These are phyloP conservation scores for Clarias macrocephalus DNA, from an alignment of 2,113 vertebrate genomes.

Conservation along the genomic window DNA sequence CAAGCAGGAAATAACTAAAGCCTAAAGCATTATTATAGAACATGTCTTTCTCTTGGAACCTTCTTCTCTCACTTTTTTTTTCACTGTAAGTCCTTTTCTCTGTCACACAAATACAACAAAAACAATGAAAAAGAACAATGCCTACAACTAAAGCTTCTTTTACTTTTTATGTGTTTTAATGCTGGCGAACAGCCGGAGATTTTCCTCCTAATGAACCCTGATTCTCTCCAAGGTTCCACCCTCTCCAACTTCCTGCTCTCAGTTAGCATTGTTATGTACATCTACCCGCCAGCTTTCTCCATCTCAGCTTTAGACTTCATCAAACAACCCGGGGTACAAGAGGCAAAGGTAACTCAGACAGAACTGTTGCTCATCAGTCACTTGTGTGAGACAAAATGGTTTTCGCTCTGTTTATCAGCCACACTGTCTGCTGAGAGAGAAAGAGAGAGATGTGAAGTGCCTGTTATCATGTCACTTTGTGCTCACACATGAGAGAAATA, in stretches of 20 bases:
- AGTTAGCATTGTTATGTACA: background rate
- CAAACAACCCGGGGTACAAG: background rate
- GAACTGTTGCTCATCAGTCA: conserved; percentile 7
- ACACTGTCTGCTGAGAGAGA: conserved; percentile 31
- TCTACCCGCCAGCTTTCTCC: background rate
- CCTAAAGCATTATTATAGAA: background rate
- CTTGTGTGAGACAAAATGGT: conserved; percentile 13
- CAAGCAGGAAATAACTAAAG: background rate
- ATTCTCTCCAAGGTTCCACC: background rate
- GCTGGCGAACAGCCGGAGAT: background rate
- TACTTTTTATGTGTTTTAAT: conserved; percentile 6
- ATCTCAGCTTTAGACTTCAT: background rate
- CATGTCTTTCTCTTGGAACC: background rate
- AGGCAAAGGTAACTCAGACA: background rate
- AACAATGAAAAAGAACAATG: background rate
- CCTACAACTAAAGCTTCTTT: background rate
- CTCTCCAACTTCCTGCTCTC: background rate
- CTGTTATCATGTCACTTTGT: conserved; percentile 12
- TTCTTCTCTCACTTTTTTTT: background rate
- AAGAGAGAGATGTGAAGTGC: conserved; percentile 8
- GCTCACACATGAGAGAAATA: conserved; percentile 33
- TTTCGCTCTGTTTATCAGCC: conserved; percentile 28
- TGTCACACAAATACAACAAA: background rate
- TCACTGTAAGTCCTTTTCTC: background rate
- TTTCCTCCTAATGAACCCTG: background rate